These are phyloP conservation scores for Atethmia centrago DNA, from an alignment of 2,888 invertebrate genomes.

Conservation along the genomic window DNA sequence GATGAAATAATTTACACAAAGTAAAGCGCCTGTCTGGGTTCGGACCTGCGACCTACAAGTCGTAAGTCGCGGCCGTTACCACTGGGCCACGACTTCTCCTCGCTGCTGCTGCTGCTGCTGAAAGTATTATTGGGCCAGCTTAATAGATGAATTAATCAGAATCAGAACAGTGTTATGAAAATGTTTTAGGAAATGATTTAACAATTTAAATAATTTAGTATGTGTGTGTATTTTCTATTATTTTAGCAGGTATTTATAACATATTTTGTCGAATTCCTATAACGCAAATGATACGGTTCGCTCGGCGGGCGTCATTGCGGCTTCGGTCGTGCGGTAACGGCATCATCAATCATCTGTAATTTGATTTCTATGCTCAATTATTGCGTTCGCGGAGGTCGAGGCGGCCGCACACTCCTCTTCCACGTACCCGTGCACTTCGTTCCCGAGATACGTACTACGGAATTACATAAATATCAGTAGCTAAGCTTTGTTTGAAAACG, in stretches of 20 bases:
- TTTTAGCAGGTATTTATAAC: slow-evolving; percentile 54
- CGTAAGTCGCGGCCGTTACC: no score
- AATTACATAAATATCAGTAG: slow-evolving; percentile 68
- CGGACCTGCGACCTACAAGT: no score
- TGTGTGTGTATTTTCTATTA: slow-evolving; percentile 53
- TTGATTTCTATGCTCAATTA: slow-evolving; percentile 91
- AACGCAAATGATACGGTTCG: slow-evolving; percentile 87
- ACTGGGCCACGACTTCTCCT: no score
- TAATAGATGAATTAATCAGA: slow-evolving; percentile 10
- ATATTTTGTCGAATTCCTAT: slow-evolving; percentile 85
- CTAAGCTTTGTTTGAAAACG: slow-evolving; percentile 34
- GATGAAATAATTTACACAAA: no score
- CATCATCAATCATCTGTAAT: slow-evolving; percentile 90
- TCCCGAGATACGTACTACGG: slow-evolving; percentile 70
- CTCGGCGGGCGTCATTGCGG: slow-evolving; percentile 85
- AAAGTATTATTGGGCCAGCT: slow-evolving; percentile 11
- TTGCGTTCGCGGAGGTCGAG: slow-evolving; percentile 89
- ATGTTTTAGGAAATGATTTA: slow-evolving; percentile 5
- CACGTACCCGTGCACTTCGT: slow-evolving; percentile 76
- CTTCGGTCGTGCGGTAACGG: slow-evolving; percentile 89
- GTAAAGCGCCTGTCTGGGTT: no score
- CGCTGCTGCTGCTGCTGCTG: no score
- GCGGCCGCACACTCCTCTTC: slow-evolving; percentile 81
- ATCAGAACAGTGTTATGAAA: not conserved
- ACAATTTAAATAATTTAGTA: not conserved